Conservation (phyloP, 2,797 vertebrate genomes). For the Neosalanx taihuensis region DNA sequence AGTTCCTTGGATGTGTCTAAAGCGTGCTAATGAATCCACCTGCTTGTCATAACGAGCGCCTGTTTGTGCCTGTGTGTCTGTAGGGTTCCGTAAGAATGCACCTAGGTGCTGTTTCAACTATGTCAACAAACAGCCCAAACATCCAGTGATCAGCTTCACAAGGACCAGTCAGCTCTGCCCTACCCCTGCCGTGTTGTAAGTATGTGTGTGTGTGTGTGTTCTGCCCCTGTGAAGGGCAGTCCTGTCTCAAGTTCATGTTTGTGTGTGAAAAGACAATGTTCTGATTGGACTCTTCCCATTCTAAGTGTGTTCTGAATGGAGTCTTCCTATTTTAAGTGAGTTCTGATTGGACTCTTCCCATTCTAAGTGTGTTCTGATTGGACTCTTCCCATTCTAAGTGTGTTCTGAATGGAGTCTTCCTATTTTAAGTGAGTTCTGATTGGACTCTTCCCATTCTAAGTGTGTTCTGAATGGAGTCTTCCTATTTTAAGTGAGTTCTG, state of each 20-base stretch:
- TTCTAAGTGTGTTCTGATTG: neutral
- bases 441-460: neutral
- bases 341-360: neutral
- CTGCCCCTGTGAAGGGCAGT: no score
- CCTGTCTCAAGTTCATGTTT: no score
- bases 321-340: neutral
- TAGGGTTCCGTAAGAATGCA: neutral
- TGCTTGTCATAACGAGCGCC: no score
- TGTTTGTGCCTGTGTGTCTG: neutral
- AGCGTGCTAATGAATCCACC: no score
- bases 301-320: neutral
- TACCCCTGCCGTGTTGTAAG: constrained; percentile 63
- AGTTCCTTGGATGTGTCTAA: no score
- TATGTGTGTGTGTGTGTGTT: constrained; percentile 14
- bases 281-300: neutral
- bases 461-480: neutral
- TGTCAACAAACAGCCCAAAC: neutral
- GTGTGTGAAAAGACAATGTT: neutral
- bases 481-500: neutral
- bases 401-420: neutral
- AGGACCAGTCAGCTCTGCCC: constrained; percentile 68
- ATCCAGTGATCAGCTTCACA: constrained; percentile 44
- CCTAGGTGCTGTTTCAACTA: no score
- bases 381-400: neutral
- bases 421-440: neutral